Percentiles rank a stretch among this genome's conserved stretches.
These are phyloP conservation scores for Augiades crinisus DNA, from an alignment of 2,888 invertebrate species.

Conservation along the genomic window DNA sequence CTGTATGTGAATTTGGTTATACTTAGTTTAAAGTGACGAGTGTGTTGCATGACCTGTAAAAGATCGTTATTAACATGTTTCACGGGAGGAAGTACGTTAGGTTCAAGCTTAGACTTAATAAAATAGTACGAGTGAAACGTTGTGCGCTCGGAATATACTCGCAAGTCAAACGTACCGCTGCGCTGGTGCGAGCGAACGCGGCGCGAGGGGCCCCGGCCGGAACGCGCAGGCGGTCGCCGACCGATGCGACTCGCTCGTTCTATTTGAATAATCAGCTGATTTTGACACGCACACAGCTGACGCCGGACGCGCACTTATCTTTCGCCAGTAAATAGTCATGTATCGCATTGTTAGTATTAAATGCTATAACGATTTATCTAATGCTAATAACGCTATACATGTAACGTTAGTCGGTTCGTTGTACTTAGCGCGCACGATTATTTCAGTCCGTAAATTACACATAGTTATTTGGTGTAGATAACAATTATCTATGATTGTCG, in stretches of 20 bases:
- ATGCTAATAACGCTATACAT: neutral
- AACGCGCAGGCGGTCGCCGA: slow-evolving; percentile 60
- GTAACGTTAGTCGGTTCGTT: neutral
- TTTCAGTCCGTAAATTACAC: neutral
- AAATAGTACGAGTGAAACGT: slow-evolving; percentile 15
- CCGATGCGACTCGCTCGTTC: slow-evolving; percentile 67
- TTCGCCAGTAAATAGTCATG: slow-evolving; percentile 43
- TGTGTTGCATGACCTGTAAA: too few species aligned
- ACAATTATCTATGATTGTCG: neutral
- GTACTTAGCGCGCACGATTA: neutral
- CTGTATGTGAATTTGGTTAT: too few species aligned
- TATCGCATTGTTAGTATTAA: neutral
- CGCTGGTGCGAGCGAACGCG: slow-evolving; percentile 39
- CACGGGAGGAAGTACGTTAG: neutral
- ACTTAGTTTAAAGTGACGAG: too few species aligned
- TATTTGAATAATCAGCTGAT: slow-evolving; percentile 83
- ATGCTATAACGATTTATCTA: neutral
- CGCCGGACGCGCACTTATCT: slow-evolving; percentile 69
- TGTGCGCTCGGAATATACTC: slow-evolving; percentile 30
- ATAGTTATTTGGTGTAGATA: neutral
- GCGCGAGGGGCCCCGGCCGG: slow-evolving; percentile 40
- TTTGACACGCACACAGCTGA: slow-evolving; percentile 81
- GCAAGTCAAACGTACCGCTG: slow-evolving; percentile 35
- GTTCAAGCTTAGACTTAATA: neutral
- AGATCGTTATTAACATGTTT: too few species aligned